These are phyloP conservation scores for Silurus lanzhouensis DNA, from an alignment of 2,797 vertebrate species.

Conservation along the genomic window DNA sequence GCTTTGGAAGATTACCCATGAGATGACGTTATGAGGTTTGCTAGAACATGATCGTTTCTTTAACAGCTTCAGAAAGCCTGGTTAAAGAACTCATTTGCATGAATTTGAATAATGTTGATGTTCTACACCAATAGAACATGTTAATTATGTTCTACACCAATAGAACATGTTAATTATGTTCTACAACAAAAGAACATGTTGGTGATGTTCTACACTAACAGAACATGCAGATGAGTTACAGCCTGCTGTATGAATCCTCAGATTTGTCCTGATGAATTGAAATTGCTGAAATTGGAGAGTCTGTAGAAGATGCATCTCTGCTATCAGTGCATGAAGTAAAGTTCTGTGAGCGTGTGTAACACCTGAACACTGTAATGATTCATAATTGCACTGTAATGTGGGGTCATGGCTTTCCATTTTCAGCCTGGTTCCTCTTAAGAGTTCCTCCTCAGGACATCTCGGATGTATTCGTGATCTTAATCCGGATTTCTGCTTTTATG, in stretches of 20 bases:
- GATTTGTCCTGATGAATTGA: too few relatives aligned
- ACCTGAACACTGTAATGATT: neutral
- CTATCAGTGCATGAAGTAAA: too few relatives aligned
- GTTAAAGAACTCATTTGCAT: neutral
- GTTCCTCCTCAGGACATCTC: neutral
- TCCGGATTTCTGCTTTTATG: neutral
- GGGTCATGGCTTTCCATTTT: neutral
- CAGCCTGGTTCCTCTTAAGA: neutral
- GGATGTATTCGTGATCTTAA: neutral
- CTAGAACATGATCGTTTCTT: neutral
- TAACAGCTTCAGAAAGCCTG: neutral
- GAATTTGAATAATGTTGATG: neutral
- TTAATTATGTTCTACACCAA: too few relatives aligned
- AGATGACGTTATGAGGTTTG: neutral
- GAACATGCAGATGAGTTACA: too few relatives aligned
- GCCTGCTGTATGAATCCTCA: too few relatives aligned
- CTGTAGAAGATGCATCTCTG: too few relatives aligned
- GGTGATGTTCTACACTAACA: too few relatives aligned
- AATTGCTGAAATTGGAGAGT: too few relatives aligned
- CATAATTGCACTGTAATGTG: neutral
- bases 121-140: too few relatives aligned
- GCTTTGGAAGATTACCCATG: neutral
- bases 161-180: too few relatives aligned
- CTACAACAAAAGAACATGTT: too few relatives aligned
- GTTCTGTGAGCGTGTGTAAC: neutral